Conservation (phyloP, 2,888 invertebrate species). For the Athripsodes cinereus region DNA sequence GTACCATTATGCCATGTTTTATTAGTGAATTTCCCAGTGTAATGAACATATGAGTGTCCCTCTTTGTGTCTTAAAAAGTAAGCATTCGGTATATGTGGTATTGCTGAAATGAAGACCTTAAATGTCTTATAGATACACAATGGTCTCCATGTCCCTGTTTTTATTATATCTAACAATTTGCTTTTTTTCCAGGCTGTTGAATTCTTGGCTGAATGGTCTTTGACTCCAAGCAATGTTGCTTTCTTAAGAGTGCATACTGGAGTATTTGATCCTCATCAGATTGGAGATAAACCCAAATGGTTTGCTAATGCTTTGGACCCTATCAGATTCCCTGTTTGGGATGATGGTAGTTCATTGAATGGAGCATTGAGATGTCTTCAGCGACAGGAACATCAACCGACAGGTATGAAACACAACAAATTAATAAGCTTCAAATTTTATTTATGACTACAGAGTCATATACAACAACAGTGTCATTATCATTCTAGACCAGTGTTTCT, state of each 20-base stretch:
- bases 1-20: neutral
- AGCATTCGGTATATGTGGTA: neutral
- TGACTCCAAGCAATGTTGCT: conserved; percentile 96
- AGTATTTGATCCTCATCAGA: conserved; percentile 85
- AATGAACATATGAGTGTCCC: too few relatives aligned
- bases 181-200: conserved; percentile 84
- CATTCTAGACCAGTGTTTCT: too few relatives aligned
- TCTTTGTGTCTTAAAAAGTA: neutral
- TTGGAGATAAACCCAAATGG: conserved; percentile 99
- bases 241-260: conserved; percentile 97
- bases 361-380: conserved; percentile 69
- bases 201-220: conserved; percentile 96
- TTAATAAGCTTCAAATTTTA: neutral
- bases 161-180: too few relatives aligned
- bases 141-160: too few relatives aligned
- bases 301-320: conserved; percentile 83
- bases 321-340: conserved; percentile 89
- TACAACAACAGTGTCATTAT: too few relatives aligned
- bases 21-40: too few relatives aligned
- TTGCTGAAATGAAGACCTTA: neutral
- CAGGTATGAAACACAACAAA: conserved; percentile 41
- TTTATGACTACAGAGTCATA: too few relatives aligned
- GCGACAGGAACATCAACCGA: conserved; percentile 73
- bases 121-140: too few relatives aligned
- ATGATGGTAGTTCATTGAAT: conserved; percentile 75